Conservation (phyloP, 2,888 invertebrate genomes). For the Ochlodes sylvanus region DNA sequence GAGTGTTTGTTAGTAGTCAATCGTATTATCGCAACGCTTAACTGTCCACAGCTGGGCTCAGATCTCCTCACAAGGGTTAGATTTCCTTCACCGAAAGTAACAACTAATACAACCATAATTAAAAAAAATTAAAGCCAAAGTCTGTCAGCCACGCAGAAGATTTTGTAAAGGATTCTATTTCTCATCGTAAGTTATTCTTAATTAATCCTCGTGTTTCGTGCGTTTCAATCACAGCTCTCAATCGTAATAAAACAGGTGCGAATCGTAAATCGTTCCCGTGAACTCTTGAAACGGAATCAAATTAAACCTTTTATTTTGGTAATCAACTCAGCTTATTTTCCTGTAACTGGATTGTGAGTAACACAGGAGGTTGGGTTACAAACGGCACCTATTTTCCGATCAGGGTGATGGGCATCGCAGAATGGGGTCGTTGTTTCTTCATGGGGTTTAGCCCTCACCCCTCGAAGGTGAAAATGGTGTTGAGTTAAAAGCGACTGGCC, state of each 20-base stretch:
- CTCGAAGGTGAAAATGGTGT: slow-evolving; percentile 31
- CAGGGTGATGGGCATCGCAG: slow-evolving; percentile 45
- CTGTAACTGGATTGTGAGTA: slow-evolving; percentile 27
- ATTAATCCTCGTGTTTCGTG: not conserved
- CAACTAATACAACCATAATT: too few species aligned
- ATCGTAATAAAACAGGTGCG: too few species aligned
- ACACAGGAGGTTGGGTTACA: slow-evolving; percentile 26
- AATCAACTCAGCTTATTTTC: slow-evolving; percentile 23
- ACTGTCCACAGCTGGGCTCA: too few species aligned
- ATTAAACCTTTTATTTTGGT: slow-evolving; percentile 11
- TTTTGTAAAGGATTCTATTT: too few species aligned
- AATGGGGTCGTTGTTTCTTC: slow-evolving; percentile 50
- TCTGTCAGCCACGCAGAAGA: too few species aligned
- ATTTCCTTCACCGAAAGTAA: too few species aligned
- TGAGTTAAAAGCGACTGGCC: slow-evolving; percentile 36
- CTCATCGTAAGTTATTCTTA: too few species aligned
- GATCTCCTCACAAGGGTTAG: too few species aligned
- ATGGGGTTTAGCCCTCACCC: slow-evolving; percentile 54
- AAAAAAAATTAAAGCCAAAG: too few species aligned
- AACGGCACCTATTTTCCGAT: slow-evolving; percentile 52
- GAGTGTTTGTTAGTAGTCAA: too few species aligned
- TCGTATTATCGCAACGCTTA: too few species aligned
- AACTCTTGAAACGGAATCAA: not conserved
- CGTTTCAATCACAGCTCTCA: too few species aligned
- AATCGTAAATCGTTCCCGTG: not conserved